These are phyloP conservation scores for Pipistrellus pygmaeus DNA, from an alignment of 2,797 vertebrate genomes.

Conservation along the genomic window DNA sequence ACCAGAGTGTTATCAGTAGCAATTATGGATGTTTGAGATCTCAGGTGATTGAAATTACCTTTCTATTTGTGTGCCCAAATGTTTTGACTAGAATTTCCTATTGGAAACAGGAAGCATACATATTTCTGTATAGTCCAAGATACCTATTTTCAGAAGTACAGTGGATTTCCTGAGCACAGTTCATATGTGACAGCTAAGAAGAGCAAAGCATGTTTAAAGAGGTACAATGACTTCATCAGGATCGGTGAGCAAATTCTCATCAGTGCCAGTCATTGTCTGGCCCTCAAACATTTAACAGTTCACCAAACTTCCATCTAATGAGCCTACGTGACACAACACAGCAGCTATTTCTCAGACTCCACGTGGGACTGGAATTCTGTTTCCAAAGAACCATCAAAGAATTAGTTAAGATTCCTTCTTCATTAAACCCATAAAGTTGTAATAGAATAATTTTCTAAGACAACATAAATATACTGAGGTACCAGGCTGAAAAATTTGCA, in stretches of 20 bases:
- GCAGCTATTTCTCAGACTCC: not conserved
- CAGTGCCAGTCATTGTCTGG: not conserved
- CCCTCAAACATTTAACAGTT: slow-evolving; percentile 34
- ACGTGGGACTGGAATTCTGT: not conserved
- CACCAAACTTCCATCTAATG: not conserved
- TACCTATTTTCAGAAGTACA: not conserved
- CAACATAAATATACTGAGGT: not conserved
- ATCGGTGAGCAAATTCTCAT: slow-evolving; percentile 2
- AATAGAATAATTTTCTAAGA: not conserved
- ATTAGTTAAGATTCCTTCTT: not conserved
- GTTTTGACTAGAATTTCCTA: not conserved
- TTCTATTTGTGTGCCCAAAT: not conserved
- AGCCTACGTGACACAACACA: not conserved
- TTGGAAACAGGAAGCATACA: not conserved
- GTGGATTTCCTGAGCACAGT: not conserved
- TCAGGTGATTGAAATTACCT: not conserved
- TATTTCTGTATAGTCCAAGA: not conserved
- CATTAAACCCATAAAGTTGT: not conserved
- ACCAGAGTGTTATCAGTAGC: not conserved
- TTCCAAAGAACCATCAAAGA: slow-evolving; percentile 33
- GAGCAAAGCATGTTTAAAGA: not conserved
- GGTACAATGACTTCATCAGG: not conserved
- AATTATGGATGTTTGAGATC: not conserved
- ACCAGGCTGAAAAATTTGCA: not conserved
- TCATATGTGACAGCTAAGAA: not conserved